Conservation (phyloP, 2,888 invertebrate genomes). For the Brenthis daphne region DNA sequence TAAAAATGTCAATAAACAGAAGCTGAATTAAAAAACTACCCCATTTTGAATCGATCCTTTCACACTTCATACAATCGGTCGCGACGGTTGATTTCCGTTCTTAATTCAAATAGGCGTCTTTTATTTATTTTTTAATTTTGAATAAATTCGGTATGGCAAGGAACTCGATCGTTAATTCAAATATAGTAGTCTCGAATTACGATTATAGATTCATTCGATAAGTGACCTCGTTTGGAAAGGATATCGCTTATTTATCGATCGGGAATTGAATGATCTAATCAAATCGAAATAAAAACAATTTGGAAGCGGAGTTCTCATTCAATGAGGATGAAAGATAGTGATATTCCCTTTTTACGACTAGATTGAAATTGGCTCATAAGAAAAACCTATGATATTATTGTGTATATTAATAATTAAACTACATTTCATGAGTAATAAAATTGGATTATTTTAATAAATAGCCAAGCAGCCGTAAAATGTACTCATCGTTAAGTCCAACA, state of each 20-base stretch:
- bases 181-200: conserved; percentile 73
- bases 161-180: conserved; percentile 75
- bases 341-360: too few species aligned
- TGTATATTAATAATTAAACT: too few species aligned
- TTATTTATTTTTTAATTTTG: conserved; percentile 60
- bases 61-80: conserved; percentile 77
- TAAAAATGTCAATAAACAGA: conserved; percentile 71
- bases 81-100: conserved; percentile 81
- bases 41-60: conserved; percentile 78
- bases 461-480: conserved; percentile 39
- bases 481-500: conserved; percentile 62
- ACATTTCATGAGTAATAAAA: background rate
- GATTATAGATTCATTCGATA: conserved; percentile 80
- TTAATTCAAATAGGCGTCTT: conserved; percentile 76
- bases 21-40: conserved; percentile 61
- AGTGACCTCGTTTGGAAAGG: conserved; percentile 77
- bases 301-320: conserved; percentile 14
- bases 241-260: conserved; percentile 79
- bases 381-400: too few species aligned
- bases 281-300: conserved; percentile 45
- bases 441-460: conserved; percentile 3
- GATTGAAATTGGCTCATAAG: too few species aligned
- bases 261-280: conserved; percentile 65
- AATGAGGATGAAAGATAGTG: background rate
- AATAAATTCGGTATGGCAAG: conserved; percentile 48